These are phyloP conservation scores for Pelmatolapia mariae DNA, from an alignment of 2,113 vertebrate genomes.

Conservation along the genomic window DNA sequence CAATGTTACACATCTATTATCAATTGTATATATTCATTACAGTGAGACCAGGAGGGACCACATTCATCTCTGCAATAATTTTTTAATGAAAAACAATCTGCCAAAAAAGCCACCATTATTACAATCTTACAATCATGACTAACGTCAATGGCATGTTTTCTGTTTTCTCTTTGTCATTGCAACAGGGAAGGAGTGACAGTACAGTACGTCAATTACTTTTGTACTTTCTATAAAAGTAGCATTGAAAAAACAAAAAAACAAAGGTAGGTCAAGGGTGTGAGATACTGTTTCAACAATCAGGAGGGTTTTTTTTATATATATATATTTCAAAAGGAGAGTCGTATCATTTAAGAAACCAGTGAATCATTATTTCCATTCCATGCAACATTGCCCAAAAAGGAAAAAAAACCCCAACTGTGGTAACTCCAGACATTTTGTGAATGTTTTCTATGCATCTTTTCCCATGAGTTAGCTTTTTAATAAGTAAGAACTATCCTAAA, in stretches of 20 bases:
- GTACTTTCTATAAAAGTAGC: background rate
- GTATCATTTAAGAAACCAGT: background rate
- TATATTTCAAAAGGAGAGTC: background rate
- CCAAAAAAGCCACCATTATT: background rate
- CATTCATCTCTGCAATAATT: background rate
- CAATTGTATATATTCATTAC: background rate
- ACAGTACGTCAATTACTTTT: constrained; percentile 4
- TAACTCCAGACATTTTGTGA: background rate
- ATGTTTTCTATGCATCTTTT: background rate
- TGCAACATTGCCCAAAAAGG: background rate
- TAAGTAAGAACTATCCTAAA: background rate
- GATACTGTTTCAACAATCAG: background rate
- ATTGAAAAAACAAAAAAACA: background rate
- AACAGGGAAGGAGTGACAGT: background rate
- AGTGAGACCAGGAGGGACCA: background rate
- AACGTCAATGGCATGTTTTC: background rate
- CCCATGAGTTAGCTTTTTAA: background rate
- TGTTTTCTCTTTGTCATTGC: background rate
- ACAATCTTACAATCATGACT: background rate
- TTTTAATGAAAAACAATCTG: background rate
- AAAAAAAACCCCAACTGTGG: background rate
- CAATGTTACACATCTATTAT: background rate
- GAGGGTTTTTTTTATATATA: background rate
- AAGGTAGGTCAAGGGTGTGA: constrained; percentile 30
- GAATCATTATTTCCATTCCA: constrained; percentile 7